phyloP scores from a whole-genome alignment of 2,888 invertebrate genomes.

The Chironomus tentans region DNA sequence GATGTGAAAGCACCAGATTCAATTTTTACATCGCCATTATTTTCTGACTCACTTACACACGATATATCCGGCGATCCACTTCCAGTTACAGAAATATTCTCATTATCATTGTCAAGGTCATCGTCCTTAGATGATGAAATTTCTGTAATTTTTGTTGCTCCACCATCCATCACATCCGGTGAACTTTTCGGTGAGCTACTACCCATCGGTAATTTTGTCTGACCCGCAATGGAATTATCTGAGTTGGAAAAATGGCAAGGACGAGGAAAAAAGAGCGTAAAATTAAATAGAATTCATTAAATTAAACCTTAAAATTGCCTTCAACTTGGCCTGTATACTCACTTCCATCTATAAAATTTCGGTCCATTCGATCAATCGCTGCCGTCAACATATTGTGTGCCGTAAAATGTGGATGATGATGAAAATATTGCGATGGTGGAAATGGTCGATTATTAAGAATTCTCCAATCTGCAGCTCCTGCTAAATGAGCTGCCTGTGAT shows the following conservation, averaged over 20 bases:
- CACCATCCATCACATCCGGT: conserved; percentile 33
- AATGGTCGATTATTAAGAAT: conserved; percentile 39
- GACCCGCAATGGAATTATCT: background rate
- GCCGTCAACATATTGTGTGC: conserved; percentile 45
- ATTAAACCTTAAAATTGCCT: background rate
- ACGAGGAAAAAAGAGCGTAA: no score
- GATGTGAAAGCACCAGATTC: conserved; percentile 40
- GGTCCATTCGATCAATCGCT: conserved; percentile 44
- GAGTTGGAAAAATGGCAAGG: background rate
- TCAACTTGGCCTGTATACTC: background rate
- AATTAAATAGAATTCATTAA: background rate
- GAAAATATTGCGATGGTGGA: conserved; percentile 44
- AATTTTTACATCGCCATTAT: conserved; percentile 38
- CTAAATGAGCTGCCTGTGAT: conserved; percentile 49
- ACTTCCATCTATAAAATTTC: conserved; percentile 21
- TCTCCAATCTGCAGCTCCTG: conserved; percentile 56
- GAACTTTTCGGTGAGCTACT: conserved; percentile 62
- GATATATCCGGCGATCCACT: conserved; percentile 47
- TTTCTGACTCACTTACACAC: conserved; percentile 38
- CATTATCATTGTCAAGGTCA: conserved; percentile 39
- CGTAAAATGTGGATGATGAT: conserved; percentile 49
- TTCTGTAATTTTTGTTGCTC: conserved; percentile 14
- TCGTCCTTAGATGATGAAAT: conserved; percentile 30
- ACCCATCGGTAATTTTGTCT: conserved; percentile 45
- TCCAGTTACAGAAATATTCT: conserved; percentile 42